Base-by-base conservation (phyloP, 2,797 vertebrate species). In the Periophthalmus magnuspinnatus region DNA sequence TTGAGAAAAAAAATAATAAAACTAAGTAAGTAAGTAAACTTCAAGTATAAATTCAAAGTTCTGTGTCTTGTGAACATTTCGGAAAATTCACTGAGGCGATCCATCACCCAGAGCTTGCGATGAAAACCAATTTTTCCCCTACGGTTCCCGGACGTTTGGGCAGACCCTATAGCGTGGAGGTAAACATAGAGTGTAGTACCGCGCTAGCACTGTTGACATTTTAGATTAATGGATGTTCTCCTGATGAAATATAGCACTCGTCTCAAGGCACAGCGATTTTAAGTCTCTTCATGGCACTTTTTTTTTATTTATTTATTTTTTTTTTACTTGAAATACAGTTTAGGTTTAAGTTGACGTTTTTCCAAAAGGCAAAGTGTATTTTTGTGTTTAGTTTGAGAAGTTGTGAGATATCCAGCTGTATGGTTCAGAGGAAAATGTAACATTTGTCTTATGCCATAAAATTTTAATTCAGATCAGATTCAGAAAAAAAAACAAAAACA, bases 221-320 rank as follows among this genome's bases (percentile, higher is more conserved):
- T 61, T 6, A 61, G 59, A 61, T 61, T 61, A 61, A 61, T 61
- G 59, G 59, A 61, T 38, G 59, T 61, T 61, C 59, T 21, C 34
- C 36, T 61, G n/a, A 61, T 61, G 34, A 61, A 61, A 61, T 61
- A 61, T 61, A 61, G 59, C 34, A 61, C 34, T 61, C 59, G 34
- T 61, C 34, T 61, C 59, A 61, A 41, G 33, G 32, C 24, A 17
- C 58, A 9, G 59, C 59, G 38, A 38, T 61, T 22, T 41, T 34
- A 61, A 34, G 32, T 34, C 32, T 60, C 8, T 60, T 55, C 52
- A 22, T 22, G 33, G 17, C 8, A 60, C 57, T 33, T 59, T 59
- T n/a, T n/a, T n/a, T n/a, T n/a, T n/a, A n/a, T n/a, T n/a, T n/a
- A n/a, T n/a, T n/a, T n/a, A n/a, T n/a, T n/a, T n/a, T n/a, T n/a